phyloP scores from a whole-genome alignment of 2,888 invertebrate genomes.

The Polydrusus pterygomalis region DNA sequence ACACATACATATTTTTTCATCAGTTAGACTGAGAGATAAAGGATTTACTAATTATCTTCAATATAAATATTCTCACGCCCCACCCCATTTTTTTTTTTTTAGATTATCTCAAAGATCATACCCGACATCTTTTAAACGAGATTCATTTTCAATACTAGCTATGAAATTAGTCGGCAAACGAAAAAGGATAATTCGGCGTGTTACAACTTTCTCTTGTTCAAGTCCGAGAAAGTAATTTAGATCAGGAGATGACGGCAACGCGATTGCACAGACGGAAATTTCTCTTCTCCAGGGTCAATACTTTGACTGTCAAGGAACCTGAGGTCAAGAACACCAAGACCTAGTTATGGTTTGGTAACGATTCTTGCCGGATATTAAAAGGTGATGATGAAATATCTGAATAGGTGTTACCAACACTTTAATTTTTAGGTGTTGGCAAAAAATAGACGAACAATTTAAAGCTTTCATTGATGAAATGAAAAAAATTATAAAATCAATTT shows the following conservation, averaged over 20 bases:
- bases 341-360: conserved; percentile 44
- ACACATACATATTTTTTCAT: not conserved
- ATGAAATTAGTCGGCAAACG: conserved; percentile 34
- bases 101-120: conserved; percentile 4
- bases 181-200: conserved; percentile 48
- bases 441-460: too few relatives aligned
- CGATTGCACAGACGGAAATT: conserved; percentile 54
- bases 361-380: conserved; percentile 45
- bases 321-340: conserved; percentile 54
- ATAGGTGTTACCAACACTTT: not conserved
- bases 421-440: not conserved
- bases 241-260: conserved; percentile 51
- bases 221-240: conserved; percentile 58
- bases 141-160: conserved; percentile 35
- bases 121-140: conserved; percentile 25
- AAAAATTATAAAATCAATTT: too few relatives aligned
- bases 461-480: too few relatives aligned
- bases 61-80: conserved; percentile 12
- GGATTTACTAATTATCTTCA: not conserved
- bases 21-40: not conserved
- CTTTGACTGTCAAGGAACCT: conserved; percentile 50
- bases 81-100: not conserved
- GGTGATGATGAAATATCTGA: conserved; percentile 36
- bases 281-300: conserved; percentile 56
- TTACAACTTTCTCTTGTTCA: conserved; percentile 56